Base-by-base conservation (phyloP, 30 jellyfish, hydroid and myxozoan genomes). In the Turritopsis dohrnii region DNA sequence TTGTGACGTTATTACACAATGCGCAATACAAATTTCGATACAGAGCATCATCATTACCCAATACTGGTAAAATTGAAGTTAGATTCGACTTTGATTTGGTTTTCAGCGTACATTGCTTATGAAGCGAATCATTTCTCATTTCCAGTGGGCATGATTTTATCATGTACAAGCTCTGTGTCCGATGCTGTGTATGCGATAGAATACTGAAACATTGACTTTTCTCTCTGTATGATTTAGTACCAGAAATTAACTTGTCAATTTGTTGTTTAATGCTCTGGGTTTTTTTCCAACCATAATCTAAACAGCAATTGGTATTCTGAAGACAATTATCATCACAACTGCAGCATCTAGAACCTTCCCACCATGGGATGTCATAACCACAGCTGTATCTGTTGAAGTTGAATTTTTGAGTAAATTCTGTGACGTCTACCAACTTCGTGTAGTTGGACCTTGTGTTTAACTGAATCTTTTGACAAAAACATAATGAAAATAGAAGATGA, bases 21-120 rank as follows among this genome's bases (percentile, higher is more conserved):
- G 77, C 77, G 22, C 77, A 69, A 19, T n/a, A 69, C 30, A n/a
- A 17, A 21, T 69, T 69, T 7, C 77, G 77, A 69, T 69, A 69
- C 19, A 69, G 16, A 7, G 9, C 9, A 9, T 23, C 9, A 19
- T 69, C 22, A n/a, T 0, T 1, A n/a, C 77, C 77, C 16, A 69
- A 7, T 27, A 69, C 77, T n/a, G 77, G 77, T 9, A 69, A 9
- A 69, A 41, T 3, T 41, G 60, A 41, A 41, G 5, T 41, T 5
- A 41, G 60, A 41, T 41, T 41, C 9, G 60, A 41, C n/a, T n/a
- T n/a, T n/a, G n/a, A n/a, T n/a, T n/a, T n/a, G n/a, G n/a, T n/a
- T n/a, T 41, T 13, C 60, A 13, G 13, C 60, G 13, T 13, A 41
- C 60, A 41, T 41, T 41, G 60, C 13, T 41, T 41, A 13, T 41